These are phyloP conservation scores for Jordanella pulchra DNA, from an alignment of 2,797 vertebrate genomes.

Conservation along the genomic window DNA sequence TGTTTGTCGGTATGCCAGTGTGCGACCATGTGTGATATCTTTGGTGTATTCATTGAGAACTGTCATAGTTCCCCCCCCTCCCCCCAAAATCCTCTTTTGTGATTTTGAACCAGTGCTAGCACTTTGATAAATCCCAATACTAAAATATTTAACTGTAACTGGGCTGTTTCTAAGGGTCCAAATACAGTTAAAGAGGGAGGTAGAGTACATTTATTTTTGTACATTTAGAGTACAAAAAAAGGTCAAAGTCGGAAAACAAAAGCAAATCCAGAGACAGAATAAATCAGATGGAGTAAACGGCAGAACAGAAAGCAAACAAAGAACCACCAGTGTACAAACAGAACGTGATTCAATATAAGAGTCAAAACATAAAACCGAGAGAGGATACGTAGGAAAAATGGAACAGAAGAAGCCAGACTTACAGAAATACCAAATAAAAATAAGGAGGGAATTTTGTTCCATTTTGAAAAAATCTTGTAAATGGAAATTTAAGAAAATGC, in stretches of 20 bases:
- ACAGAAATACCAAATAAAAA: neutral
- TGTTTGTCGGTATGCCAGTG: slow-evolving; percentile 3
- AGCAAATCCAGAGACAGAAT: neutral
- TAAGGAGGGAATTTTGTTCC: too few species aligned
- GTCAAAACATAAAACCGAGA: neutral
- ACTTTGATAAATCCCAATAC: neutral
- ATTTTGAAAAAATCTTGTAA: too few species aligned
- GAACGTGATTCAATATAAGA: neutral
- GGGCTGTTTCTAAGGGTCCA: neutral
- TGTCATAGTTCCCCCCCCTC: neutral
- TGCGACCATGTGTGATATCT: slow-evolving; percentile 28
- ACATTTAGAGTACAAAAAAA: too few species aligned
- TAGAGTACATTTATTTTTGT: neutral
- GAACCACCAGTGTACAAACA: neutral
- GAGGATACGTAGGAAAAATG: neutral
- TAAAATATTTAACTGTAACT: neutral
- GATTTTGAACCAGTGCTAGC: neutral
- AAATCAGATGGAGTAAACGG: neutral
- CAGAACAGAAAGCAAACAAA: neutral
- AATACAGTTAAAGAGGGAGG: neutral
- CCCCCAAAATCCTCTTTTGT: neutral
- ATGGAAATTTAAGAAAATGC: too few species aligned
- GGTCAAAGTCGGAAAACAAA: neutral
- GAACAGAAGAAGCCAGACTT: neutral
- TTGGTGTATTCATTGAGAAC: slow-evolving; percentile 21